Conservation (phyloP, 2,888 invertebrate species). For the Caenorhabditis uteleia region DNA sequence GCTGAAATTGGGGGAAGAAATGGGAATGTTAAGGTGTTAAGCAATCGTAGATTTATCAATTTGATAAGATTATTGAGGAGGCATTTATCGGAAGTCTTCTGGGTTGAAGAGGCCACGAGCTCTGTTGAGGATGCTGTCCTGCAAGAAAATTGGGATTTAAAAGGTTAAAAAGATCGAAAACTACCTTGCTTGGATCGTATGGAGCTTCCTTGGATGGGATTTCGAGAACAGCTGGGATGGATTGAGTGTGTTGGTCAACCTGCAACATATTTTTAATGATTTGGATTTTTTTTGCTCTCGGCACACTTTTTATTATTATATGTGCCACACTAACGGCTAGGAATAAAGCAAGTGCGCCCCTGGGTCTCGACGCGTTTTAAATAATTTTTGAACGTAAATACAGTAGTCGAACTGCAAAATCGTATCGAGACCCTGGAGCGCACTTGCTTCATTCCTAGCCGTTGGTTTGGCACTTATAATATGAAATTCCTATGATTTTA, state of each 20-base stretch:
- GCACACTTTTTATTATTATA: not conserved
- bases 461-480: too few relatives aligned
- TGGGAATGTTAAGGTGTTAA: conserved; percentile 4
- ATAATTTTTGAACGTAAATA: too few relatives aligned
- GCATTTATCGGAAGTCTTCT: conserved; percentile 66
- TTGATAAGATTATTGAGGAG: not conserved
- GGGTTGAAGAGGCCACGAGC: conserved; percentile 70
- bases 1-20: not conserved
- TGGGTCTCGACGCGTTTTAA: too few relatives aligned
- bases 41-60: not conserved
- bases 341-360: too few relatives aligned
- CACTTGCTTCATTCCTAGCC: too few relatives aligned
- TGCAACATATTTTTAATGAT: conserved; percentile 6
- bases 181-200: conserved; percentile 92
- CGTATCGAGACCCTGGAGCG: too few relatives aligned
- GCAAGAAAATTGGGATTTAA: conserved; percentile 8
- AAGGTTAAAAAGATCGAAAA: not conserved
- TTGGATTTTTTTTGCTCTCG: not conserved
- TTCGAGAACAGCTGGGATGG: conserved; percentile 93
- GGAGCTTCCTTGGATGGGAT: conserved; percentile 98
- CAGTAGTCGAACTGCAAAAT: too few relatives aligned
- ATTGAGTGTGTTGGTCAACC: conserved; percentile 84
- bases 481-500: not conserved
- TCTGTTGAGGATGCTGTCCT: conserved; percentile 70
- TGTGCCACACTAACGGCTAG: too few relatives aligned